phyloP scores from a whole-genome alignment of 2,888 invertebrate species.

The Chrysopilus asiliformis region DNA sequence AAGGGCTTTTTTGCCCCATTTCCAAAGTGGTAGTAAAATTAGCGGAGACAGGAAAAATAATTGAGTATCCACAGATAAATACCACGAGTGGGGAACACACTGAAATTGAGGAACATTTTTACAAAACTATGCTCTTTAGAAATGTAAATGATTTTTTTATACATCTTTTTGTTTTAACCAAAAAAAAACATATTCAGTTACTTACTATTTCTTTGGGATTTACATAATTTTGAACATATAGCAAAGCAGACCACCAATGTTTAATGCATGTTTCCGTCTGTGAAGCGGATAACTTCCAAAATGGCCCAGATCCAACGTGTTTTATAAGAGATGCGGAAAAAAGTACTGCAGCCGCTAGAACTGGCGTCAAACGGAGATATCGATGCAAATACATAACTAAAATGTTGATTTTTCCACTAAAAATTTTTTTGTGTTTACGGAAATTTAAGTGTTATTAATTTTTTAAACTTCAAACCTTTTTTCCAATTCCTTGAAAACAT shows the following conservation, averaged over 20 bases:
- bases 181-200: background rate
- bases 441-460: slow-evolving; percentile 7
- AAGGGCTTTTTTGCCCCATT: slow-evolving; percentile 28
- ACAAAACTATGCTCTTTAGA: background rate
- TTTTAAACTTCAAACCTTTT: no score
- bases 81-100: slow-evolving; percentile 46
- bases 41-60: slow-evolving; percentile 42
- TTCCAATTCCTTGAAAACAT: slow-evolving; percentile 19
- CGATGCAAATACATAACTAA: no score
- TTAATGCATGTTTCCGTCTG: slow-evolving; percentile 18
- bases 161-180: background rate
- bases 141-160: slow-evolving; percentile 3
- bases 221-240: slow-evolving; percentile 30
- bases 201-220: slow-evolving; percentile 17
- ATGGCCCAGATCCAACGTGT: slow-evolving; percentile 36
- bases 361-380: no score
- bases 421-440: slow-evolving; percentile 14
- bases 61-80: slow-evolving; percentile 45
- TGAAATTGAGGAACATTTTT: slow-evolving; percentile 11
- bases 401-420: slow-evolving; percentile 20
- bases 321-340: slow-evolving; percentile 34
- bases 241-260: slow-evolving; percentile 28
- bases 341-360: slow-evolving; percentile 35
- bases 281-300: slow-evolving; percentile 22
- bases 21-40: slow-evolving; percentile 38